phyloP scores from a whole-genome alignment of 1,140 invertebrate genomes.

The Diachasmimorpha longicaudata region DNA sequence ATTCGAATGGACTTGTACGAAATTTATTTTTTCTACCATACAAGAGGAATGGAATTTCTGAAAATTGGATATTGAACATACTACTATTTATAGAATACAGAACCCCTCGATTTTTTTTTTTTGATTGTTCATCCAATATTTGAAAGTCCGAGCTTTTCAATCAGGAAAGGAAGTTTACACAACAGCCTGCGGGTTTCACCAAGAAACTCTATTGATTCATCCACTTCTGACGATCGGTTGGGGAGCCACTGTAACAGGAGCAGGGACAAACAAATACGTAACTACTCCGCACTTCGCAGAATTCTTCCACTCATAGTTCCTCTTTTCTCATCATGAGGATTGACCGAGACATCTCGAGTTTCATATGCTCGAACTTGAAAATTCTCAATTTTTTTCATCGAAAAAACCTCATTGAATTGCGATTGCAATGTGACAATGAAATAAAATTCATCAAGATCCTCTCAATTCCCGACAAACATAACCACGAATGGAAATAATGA shows the following conservation, averaged over 20 bases:
- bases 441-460: too few relatives aligned
- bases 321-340: not conserved
- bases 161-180: constrained; percentile 56
- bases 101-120: constrained; percentile 20
- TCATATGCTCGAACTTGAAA: too few relatives aligned
- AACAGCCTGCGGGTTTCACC: constrained; percentile 52
- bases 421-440: too few relatives aligned
- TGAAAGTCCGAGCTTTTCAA: constrained; percentile 59
- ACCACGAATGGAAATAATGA: not conserved
- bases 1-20: not conserved
- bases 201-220: constrained; percentile 5
- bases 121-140: constrained; percentile 61
- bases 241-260: constrained; percentile 39
- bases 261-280: constrained; percentile 55
- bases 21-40: not conserved
- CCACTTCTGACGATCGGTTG: constrained; percentile 38
- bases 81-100: not conserved
- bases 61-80: not conserved
- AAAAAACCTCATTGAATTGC: too few relatives aligned
- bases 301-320: not conserved
- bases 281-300: constrained; percentile 37
- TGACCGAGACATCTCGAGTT: not conserved
- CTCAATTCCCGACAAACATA: too few relatives aligned
- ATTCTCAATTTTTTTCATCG: too few relatives aligned
- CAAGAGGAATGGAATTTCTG: too few relatives aligned